Conservation (phyloP, 1,140 invertebrate genomes). For the Caenorhabditis inopinata region DNA sequence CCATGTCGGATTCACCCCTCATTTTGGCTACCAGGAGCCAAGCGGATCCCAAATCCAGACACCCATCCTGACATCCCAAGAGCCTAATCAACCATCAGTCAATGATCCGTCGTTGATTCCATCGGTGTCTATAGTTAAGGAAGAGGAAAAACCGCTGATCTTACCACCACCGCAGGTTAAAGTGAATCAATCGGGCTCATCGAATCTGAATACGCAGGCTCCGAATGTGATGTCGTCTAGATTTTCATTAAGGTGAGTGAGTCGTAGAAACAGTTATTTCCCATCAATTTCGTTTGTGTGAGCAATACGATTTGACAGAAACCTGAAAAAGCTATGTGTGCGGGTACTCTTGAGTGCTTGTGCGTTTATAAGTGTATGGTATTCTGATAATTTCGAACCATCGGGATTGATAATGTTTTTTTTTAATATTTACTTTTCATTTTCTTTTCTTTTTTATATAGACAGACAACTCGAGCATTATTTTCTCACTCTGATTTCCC, state of each 20-base stretch:
- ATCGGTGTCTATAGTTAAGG: background rate
- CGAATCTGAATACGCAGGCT: background rate
- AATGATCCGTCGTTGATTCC: background rate
- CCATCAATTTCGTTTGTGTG: no score
- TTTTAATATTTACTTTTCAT: no score
- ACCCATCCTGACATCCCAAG: background rate
- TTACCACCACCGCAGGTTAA: background rate
- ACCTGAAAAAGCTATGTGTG: no score
- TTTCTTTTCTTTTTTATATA: no score
- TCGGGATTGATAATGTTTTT: no score
- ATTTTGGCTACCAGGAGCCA: background rate
- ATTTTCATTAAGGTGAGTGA: conserved; percentile 47
- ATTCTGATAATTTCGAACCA: no score
- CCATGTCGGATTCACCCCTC: background rate
- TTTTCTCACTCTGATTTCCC: no score
- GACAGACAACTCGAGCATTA: no score
- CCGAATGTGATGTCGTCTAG: conserved; percentile 47
- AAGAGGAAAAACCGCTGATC: conserved; percentile 1
- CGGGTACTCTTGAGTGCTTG: no score
- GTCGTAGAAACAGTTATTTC: no score
- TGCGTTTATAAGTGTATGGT: no score
- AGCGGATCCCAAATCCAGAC: background rate
- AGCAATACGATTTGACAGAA: no score
- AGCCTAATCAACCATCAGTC: background rate
- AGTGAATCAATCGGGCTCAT: background rate